Base-by-base conservation (phyloP, 2,797 vertebrate genomes). In the Orestias chungarensis region DNA sequence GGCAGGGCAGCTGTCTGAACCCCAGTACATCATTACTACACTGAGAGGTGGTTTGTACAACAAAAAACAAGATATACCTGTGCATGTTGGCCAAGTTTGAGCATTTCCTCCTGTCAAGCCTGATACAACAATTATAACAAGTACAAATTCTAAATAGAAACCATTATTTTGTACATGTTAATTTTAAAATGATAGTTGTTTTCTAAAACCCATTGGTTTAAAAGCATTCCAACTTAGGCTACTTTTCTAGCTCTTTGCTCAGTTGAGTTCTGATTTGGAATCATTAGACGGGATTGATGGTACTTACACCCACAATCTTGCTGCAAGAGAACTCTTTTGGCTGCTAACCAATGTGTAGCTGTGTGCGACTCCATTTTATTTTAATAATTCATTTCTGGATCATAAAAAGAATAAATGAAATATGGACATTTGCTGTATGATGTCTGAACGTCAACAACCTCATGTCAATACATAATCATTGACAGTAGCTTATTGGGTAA, bases 41-140 rank as follows among this genome's bases (percentile, higher is more conserved):
- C 79, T 7, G 82, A 82, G 88, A 87, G 78, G 69, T 31, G 59
- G 54, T 23, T 47, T 49, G 67, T 80, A 66, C 81, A 67, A 66
- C 27, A 31, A 27, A 71, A 70, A 78, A 66, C 27, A 33, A 40
- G 57, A 82, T 46, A 8, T 46, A 77, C 85, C 78, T 80, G 78
- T 79, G 84, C 73, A 76, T 29, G 68, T 62, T 86, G 86, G 89
- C 89, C 86, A 75, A n/a, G 65, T 69, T 31, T 69, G 79, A 84
- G 65, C 70, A 73, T 12, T 49, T 64, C 76, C 71, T 71, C 31
- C 29, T 20, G 18, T 57, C 74, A 74, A 84, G 80, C 77, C 66
- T 43, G 59, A 12, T 20, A 7, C 40, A 25, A 38, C 23, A 62
- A 62, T n/a, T n/a, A 14, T 20, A 12, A 59, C 10, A 38, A 33